Evolutionary conservation across 35 echinoderm and acorn worm genomes (phyloP).

Genomic region (Diadema setosum): DNA sequence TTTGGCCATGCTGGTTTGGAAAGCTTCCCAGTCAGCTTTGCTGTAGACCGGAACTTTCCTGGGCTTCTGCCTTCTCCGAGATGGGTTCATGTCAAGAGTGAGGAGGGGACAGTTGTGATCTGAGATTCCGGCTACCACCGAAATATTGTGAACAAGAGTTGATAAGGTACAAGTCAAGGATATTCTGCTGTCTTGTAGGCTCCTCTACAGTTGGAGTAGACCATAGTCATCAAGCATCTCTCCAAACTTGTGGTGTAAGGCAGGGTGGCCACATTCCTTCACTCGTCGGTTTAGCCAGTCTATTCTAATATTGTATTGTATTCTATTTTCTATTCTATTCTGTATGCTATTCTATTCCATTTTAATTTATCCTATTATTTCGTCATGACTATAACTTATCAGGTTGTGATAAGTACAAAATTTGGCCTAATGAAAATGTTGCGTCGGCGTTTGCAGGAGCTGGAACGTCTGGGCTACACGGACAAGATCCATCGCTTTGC

Average conservation of each 20-base stretch:
- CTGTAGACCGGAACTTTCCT: neutral
- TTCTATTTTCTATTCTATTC: too few relatives aligned
- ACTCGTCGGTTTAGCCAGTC: neutral
- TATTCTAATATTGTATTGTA: too few relatives aligned
- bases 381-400: too few relatives aligned
- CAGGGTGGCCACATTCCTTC: neutral
- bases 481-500: slow-evolving; percentile 66
- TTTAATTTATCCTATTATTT: too few relatives aligned
- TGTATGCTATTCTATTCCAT: too few relatives aligned
- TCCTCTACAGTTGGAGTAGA: slow-evolving; percentile 10
- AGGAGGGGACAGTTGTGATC: neutral
- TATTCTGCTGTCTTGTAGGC: neutral
- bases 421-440: too few relatives aligned
- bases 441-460: slow-evolving; percentile 61
- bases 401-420: too few relatives aligned
- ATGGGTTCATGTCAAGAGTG: neutral
- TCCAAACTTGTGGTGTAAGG: neutral
- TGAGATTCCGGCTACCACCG: neutral
- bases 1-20: neutral
- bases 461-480: slow-evolving; percentile 71
- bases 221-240: slow-evolving; percentile 16
- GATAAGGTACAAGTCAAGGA: neutral
- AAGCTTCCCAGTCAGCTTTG: neutral
- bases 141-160: neutral
- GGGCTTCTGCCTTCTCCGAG: neutral